These are phyloP conservation scores for Spisula subtruncata DNA, from an alignment of 2,888 invertebrate genomes.

Conservation along the genomic window DNA sequence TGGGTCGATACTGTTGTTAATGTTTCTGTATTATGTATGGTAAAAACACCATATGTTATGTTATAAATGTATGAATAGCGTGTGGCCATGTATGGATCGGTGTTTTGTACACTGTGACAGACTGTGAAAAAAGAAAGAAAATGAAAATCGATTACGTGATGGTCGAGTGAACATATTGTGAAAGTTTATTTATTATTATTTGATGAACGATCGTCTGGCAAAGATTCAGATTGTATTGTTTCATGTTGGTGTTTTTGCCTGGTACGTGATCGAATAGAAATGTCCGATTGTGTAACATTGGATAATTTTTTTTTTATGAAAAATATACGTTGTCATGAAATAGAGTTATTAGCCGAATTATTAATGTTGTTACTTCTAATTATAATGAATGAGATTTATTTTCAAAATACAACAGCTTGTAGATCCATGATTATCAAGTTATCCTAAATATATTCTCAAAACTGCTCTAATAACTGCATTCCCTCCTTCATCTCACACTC, in stretches of 20 bases:
- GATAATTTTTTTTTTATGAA: too few species aligned
- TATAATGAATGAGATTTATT: too few species aligned
- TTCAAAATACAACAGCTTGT: too few species aligned
- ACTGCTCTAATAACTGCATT: too few species aligned
- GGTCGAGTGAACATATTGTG: not conserved
- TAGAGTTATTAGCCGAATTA: not conserved
- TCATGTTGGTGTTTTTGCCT: not conserved
- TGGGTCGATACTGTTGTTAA: constrained; percentile 22
- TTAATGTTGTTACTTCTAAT: too few species aligned
- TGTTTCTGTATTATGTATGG: constrained; percentile 12
- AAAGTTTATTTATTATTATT: not conserved
- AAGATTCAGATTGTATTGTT: not conserved
- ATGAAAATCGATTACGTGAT: constrained; percentile 30
- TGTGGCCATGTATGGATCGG: not conserved
- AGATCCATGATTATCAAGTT: not conserved
- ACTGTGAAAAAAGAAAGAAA: constrained; percentile 41
- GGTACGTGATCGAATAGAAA: not conserved
- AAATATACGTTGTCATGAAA: not conserved
- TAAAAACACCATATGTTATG: constrained; percentile 9
- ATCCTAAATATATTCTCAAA: too few species aligned
- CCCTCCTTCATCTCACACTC: not conserved
- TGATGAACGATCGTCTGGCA: not conserved
- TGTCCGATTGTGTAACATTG: too few species aligned
- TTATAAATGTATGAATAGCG: constrained; percentile 10
- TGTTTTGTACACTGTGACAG: constrained; percentile 28